Conservation (phyloP, 2,113 vertebrate species). For the Barbus barbus region DNA sequence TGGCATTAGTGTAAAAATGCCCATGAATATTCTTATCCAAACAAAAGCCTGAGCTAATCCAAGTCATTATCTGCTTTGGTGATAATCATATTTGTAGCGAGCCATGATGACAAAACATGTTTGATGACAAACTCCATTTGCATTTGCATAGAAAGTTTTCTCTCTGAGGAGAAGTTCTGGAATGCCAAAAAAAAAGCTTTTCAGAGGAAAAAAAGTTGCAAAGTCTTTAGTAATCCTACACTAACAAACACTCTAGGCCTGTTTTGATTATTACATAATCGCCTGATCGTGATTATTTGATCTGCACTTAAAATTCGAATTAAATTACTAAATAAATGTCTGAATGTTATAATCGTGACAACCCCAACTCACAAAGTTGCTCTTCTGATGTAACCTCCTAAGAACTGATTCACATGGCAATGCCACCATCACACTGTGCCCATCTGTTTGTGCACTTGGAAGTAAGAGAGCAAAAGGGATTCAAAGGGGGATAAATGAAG, state of each 20-base stretch:
- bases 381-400: slow-evolving; percentile 9
- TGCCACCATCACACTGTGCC: slow-evolving; percentile 21
- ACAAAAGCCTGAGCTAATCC: slow-evolving; percentile 29
- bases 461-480: not conserved
- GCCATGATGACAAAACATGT: not conserved
- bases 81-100: not conserved
- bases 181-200: not conserved
- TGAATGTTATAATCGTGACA: not conserved
- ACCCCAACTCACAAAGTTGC: not conserved
- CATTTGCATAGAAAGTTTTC: not conserved
- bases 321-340: not conserved
- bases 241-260: not conserved
- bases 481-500: not conserved
- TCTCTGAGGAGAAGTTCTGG: not conserved
- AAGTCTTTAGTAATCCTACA: slow-evolving; percentile 12
- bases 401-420: slow-evolving; percentile 29
- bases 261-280: slow-evolving; percentile 5
- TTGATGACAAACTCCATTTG: not conserved
- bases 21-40: slow-evolving; percentile 33
- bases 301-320: not conserved
- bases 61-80: not conserved
- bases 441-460: slow-evolving; percentile 7
- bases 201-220: not conserved
- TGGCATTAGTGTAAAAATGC: slow-evolving; percentile 7
- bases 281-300: not conserved